Conservation (phyloP, 2,797 vertebrate species). For the Todus mexicanus region DNA sequence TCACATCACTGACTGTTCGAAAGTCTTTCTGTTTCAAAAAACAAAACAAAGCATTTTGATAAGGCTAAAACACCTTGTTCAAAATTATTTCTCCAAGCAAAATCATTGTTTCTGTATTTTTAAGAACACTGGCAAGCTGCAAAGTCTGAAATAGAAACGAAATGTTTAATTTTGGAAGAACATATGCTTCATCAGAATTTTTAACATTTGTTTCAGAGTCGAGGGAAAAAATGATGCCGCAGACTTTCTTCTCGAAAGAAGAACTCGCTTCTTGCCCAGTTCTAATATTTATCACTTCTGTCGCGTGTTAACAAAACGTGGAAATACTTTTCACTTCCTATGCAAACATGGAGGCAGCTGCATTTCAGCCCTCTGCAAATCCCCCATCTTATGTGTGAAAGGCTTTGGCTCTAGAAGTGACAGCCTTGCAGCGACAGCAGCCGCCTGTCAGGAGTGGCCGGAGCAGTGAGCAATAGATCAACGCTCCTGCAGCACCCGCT, state of each 20-base stretch:
- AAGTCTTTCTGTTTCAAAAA: neutral
- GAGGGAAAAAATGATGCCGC: neutral
- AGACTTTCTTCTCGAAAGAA: neutral
- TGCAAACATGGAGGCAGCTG: neutral
- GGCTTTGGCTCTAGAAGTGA: neutral
- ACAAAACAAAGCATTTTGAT: neutral
- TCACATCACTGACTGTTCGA: neutral
- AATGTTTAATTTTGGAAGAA: slow-evolving; percentile 60
- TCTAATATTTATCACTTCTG: slow-evolving; percentile 7
- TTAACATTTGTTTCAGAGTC: neutral
- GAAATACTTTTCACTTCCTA: neutral
- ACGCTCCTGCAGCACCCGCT: neutral
- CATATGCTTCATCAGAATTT: slow-evolving; percentile 48
- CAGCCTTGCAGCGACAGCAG: neutral
- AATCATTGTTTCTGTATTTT: neutral
- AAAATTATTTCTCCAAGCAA: neutral
- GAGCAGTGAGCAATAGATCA: slow-evolving; percentile 11
- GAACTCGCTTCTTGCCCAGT: neutral
- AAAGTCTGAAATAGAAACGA: slow-evolving; percentile 48
- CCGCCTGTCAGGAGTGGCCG: neutral
- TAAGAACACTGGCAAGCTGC: slow-evolving; percentile 29
- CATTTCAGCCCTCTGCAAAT: neutral
- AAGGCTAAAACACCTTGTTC: neutral
- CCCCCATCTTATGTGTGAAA: fast-evolving
- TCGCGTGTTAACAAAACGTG: neutral